Evolutionary conservation across 2,113 vertebrate genomes (phyloP).

Genomic region (Zapus hudsonius): DNA sequence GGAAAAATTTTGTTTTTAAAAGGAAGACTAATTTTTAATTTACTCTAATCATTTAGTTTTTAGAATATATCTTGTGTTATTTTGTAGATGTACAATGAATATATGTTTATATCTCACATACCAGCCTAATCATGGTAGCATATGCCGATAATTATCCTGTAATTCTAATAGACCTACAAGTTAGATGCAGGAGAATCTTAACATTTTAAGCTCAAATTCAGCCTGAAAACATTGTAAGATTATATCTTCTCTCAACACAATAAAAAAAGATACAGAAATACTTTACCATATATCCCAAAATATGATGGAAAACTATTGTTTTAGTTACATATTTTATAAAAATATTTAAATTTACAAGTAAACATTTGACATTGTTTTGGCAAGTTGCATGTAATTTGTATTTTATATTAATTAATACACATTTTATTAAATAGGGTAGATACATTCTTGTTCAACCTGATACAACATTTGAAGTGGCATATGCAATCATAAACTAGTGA

Average conservation of each 20-base stretch:
- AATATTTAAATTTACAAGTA: no score
- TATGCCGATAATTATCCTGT: no score
- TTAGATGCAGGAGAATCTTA: neutral
- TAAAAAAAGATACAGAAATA: no score
- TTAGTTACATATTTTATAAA: no score
- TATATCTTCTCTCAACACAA: no score
- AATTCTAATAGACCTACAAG: no score
- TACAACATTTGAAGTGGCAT: neutral
- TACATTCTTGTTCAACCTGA: neutral
- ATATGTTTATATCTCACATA: neutral
- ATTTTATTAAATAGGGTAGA: neutral
- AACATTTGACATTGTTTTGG: no score
- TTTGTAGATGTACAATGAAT: neutral
- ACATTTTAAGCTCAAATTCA: neutral
- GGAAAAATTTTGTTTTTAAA: neutral
- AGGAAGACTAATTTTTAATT: no score
- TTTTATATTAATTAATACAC: no score
- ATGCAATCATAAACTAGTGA: neutral
- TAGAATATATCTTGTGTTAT: neutral
- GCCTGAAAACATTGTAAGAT: no score
- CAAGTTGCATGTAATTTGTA: no score
- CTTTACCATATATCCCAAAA: no score
- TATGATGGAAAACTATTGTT: neutral
- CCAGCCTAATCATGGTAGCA: rapidly evolving
- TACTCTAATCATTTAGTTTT: neutral